Evolutionary conservation across 2,797 vertebrate species (phyloP).

Genomic region (Semotilus atromaculatus): DNA sequence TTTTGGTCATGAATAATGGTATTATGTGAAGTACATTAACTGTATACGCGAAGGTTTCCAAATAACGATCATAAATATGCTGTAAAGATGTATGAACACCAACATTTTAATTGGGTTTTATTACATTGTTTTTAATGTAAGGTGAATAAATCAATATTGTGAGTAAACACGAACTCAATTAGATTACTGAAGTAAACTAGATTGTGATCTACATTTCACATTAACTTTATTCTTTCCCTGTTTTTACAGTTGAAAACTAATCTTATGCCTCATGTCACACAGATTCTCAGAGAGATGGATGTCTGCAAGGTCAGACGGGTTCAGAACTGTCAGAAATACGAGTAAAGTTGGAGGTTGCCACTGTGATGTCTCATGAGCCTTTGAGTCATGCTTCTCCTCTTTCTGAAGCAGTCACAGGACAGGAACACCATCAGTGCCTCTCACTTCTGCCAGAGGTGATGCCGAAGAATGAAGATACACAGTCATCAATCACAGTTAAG

Average conservation of each 20-base stretch:
- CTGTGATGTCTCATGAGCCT: not conserved
- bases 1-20: not conserved
- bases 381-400: not conserved
- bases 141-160: not conserved
- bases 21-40: not conserved
- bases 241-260: not conserved
- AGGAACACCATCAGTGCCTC: not conserved
- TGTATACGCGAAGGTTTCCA: not conserved
- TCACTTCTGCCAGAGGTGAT: not conserved
- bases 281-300: not conserved
- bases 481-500: conserved; percentile 3
- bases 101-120: not conserved
- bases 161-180: not conserved
- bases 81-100: not conserved
- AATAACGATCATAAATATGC: not conserved
- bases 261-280: not conserved
- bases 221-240: not conserved
- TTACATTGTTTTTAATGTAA: not conserved
- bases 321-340: conserved; percentile 6
- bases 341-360: conserved; percentile 16
- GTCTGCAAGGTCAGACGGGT: not conserved
- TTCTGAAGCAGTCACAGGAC: not conserved
- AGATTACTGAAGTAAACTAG: not conserved
- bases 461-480: not conserved
- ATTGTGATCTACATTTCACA: not conserved